These are phyloP conservation scores for Chloroceryle inda DNA, from an alignment of 2,797 vertebrate species.

Conservation along the genomic window DNA sequence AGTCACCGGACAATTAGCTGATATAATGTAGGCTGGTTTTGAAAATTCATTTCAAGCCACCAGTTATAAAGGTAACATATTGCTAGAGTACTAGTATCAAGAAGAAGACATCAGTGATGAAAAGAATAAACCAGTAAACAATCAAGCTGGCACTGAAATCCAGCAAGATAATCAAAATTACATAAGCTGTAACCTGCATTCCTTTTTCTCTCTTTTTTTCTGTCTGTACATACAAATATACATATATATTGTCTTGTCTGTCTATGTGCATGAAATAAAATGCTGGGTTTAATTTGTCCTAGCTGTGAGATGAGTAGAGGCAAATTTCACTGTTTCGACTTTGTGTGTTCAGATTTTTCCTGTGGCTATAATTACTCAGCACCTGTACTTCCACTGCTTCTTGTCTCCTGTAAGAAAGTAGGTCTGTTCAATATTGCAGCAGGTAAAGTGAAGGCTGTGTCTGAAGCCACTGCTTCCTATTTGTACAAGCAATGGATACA, in stretches of 20 bases:
- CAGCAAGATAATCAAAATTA: neutral
- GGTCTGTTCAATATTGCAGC: slow-evolving; percentile 77
- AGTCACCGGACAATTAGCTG: slow-evolving; percentile 36
- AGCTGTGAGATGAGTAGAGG: neutral
- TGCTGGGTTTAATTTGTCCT: neutral
- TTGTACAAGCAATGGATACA: slow-evolving; percentile 72
- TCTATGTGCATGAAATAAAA: neutral
- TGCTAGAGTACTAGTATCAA: neutral
- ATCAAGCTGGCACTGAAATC: neutral
- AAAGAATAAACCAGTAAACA: neutral
- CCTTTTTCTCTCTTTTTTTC: neutral
- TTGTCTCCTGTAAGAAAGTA: slow-evolving; percentile 64
- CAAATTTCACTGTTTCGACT: slow-evolving; percentile 26
- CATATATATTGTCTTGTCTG: neutral
- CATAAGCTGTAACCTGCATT: neutral
- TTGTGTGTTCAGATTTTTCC: slow-evolving; percentile 29
- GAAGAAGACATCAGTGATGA: neutral
- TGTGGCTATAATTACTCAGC: slow-evolving; percentile 65
- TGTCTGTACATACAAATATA: neutral
- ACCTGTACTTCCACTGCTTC: slow-evolving; percentile 79
- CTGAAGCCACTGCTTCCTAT: slow-evolving; percentile 60
- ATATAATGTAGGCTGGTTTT: slow-evolving; percentile 24
- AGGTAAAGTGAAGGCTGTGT: slow-evolving; percentile 71
- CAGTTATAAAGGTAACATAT: neutral
- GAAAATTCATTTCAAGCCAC: slow-evolving; percentile 34